A percentile compares a stretch with the other conserved stretches of the same genome.
phyloP scores from a whole-genome alignment of 2,888 invertebrate species.

The Eupithecia subfuscata region DNA sequence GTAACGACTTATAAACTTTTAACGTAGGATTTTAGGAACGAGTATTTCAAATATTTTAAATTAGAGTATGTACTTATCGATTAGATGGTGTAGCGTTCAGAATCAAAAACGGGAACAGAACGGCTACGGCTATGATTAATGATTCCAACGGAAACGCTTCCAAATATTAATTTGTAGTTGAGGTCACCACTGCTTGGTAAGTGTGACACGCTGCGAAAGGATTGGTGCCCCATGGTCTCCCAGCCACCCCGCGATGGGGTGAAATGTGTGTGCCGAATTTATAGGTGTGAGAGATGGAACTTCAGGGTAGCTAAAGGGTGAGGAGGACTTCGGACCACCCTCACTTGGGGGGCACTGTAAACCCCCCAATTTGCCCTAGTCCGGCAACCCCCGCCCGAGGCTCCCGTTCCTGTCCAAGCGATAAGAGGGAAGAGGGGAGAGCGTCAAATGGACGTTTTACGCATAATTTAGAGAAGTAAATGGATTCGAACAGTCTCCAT shows the following conservation, averaged over 20 bases:
- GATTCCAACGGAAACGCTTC: constrained; percentile 80
- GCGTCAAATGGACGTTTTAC: constrained; percentile 85
- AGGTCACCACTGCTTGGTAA: constrained; percentile 78
- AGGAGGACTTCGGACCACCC: constrained; percentile 83
- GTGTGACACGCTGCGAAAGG: constrained; percentile 83
- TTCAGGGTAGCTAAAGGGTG: constrained; percentile 84
- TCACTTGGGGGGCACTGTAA: constrained; percentile 71
- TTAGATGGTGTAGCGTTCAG: constrained; percentile 39
- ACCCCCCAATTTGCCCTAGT: constrained; percentile 82
- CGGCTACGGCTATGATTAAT: constrained; percentile 79
- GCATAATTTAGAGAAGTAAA: constrained; percentile 85
- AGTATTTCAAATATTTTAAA: not conserved
- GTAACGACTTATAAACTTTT: not conserved
- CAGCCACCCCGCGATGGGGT: constrained; percentile 70
- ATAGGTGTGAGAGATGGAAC: constrained; percentile 85
- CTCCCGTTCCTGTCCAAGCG: constrained; percentile 83
- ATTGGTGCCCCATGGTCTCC: constrained; percentile 78
- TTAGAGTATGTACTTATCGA: not conserved
- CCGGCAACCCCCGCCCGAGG: constrained; percentile 81
- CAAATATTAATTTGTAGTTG: constrained; percentile 84
- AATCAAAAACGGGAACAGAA: constrained; percentile 66
- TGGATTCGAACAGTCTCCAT: constrained; percentile 83
- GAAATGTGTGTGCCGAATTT: constrained; percentile 84
- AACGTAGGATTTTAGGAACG: not conserved
- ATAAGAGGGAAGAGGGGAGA: constrained; percentile 83